These are phyloP conservation scores for Cerastis leucographa DNA, from an alignment of 2,888 invertebrate species.

Conservation along the genomic window DNA sequence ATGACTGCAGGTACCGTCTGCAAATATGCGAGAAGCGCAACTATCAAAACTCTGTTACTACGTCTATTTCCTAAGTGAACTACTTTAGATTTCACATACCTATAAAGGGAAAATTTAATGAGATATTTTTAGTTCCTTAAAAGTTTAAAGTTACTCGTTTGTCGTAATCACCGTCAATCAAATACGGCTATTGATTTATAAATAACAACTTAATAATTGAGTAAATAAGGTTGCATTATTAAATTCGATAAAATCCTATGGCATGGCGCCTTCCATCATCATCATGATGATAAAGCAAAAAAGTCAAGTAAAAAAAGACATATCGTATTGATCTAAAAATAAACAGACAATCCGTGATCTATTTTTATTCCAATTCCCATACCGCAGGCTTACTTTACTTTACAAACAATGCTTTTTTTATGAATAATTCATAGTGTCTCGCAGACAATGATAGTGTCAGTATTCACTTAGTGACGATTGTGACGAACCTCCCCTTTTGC, in stretches of 20 bases:
- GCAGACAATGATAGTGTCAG: slow-evolving; percentile 71
- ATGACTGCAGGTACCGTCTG: slow-evolving; percentile 33
- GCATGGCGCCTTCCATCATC: not conserved
- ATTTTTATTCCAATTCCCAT: slow-evolving; percentile 60
- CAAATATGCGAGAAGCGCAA: slow-evolving; percentile 14
- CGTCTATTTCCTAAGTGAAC: slow-evolving; percentile 9
- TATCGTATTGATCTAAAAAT: slow-evolving; percentile 37
- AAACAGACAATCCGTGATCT: slow-evolving; percentile 42
- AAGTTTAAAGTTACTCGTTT: not conserved
- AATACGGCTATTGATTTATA: slow-evolving; percentile 9
- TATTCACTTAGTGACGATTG: slow-evolving; percentile 63
- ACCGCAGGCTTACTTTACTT: slow-evolving; percentile 65
- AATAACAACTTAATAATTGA: slow-evolving; percentile 21
- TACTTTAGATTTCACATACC: slow-evolving; percentile 21
- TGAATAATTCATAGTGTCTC: slow-evolving; percentile 73
- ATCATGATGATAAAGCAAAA: slow-evolving; percentile 21
- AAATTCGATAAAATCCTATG: not conserved
- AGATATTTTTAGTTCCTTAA: slow-evolving; percentile 11
- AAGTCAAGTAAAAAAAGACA: slow-evolving; percentile 11
- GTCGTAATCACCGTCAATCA: slow-evolving; percentile 22
- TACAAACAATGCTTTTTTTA: slow-evolving; percentile 73
- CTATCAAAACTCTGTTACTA: not conserved
- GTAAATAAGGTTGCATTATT: slow-evolving; percentile 4
- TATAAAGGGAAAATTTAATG: slow-evolving; percentile 19
- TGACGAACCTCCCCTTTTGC: slow-evolving; percentile 69